Conservation (phyloP, 2,113 vertebrate genomes). For the Pteruthius melanotis region DNA sequence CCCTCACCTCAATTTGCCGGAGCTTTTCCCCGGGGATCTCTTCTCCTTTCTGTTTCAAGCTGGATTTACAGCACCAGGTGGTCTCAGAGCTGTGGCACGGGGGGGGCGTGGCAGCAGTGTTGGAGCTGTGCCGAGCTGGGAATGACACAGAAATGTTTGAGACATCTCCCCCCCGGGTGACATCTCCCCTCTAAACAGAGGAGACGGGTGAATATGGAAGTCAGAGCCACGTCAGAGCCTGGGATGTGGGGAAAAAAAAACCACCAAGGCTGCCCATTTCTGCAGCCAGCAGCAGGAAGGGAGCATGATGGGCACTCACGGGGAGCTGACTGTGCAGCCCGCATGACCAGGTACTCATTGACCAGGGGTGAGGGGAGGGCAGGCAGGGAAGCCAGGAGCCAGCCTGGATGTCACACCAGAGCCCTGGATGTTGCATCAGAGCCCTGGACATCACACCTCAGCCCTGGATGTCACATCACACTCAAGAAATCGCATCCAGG, state of each 20-base stretch:
- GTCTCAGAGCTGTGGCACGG: background rate
- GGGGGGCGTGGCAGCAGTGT: background rate
- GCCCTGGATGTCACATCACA: background rate
- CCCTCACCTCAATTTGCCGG: background rate
- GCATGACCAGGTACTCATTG: conserved; percentile 21
- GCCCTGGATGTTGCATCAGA: background rate
- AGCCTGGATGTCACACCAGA: background rate
- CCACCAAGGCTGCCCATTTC: fast-evolving
- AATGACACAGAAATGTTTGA: fast-evolving
- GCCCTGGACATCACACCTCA: too few species aligned
- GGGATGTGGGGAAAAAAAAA: background rate
- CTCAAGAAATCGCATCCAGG: too few species aligned
- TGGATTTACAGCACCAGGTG: background rate
- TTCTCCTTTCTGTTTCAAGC: background rate
- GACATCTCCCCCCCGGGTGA: background rate
- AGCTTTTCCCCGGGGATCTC: background rate
- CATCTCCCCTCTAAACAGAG: background rate
- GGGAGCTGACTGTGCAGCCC: background rate
- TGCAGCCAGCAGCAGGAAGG: background rate
- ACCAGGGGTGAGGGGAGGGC: conserved; percentile 5
- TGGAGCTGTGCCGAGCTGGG: background rate
- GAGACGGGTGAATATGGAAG: background rate
- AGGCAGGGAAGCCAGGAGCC: background rate
- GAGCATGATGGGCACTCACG: background rate
- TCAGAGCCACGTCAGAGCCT: background rate